Percentiles rank a stretch among this genome's conserved stretches.
These are phyloP conservation scores for Plagodis pulveraria DNA, from an alignment of 2,888 invertebrate species.

Conservation along the genomic window DNA sequence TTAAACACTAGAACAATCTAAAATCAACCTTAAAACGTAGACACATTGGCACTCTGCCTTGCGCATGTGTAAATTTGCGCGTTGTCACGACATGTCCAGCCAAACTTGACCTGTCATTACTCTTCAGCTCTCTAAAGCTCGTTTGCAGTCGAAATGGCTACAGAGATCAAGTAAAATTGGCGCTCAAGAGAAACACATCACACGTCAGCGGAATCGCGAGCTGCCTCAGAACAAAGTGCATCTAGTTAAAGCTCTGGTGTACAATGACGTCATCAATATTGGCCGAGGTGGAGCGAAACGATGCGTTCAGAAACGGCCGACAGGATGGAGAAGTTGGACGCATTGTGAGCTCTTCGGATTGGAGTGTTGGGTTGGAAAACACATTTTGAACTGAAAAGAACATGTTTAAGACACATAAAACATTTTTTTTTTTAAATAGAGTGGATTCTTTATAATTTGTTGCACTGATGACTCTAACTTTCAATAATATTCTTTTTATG, in stretches of 20 bases:
- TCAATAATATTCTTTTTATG: too few species aligned
- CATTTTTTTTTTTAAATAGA: too few species aligned
- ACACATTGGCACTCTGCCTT: conserved; percentile 29
- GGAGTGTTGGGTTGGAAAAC: background rate
- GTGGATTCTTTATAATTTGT: too few species aligned
- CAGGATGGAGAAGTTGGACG: conserved; percentile 25
- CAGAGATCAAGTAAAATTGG: conserved; percentile 52
- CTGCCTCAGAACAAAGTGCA: conserved; percentile 73
- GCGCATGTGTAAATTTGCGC: conserved; percentile 43
- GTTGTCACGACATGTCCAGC: conserved; percentile 50
- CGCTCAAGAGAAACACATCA: conserved; percentile 64
- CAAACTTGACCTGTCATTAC: conserved; percentile 48
- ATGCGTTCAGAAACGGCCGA: conserved; percentile 54
- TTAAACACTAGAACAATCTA: conserved; percentile 23
- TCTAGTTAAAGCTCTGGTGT: conserved; percentile 68
- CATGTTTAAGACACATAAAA: too few species aligned
- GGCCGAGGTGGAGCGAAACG: conserved; percentile 46
- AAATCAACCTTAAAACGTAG: conserved; percentile 40
- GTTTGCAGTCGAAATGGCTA: conserved; percentile 27
- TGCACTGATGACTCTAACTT: too few species aligned
- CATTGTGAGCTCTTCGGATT: background rate
- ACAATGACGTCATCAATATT: conserved; percentile 73
- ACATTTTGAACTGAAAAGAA: too few species aligned
- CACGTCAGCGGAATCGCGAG: conserved; percentile 74
- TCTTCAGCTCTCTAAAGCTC: conserved; percentile 10